Base-by-base conservation (phyloP, 2,113 vertebrate genomes). In the Lathamus discolor region DNA sequence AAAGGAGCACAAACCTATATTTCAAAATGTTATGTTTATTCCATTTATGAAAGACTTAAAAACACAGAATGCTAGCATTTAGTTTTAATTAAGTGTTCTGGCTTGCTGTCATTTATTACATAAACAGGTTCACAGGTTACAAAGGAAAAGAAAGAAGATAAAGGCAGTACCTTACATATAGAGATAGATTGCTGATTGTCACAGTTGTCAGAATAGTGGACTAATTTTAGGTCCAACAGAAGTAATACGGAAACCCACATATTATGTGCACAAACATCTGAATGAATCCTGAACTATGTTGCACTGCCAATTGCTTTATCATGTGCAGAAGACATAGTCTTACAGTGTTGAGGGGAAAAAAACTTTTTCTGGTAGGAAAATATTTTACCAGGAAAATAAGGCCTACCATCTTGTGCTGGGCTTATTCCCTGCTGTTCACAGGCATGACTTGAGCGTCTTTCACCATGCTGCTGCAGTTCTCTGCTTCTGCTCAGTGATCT, bases 231-330 rank as follows among this genome's bases (percentile, higher is more conserved):
- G 6, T 44, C 12, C 8, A 52, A 29, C 18, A 55, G 17, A 46
- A 35, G 17, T 13, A 27, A 72, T 13, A n/a, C 0, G 2, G 27
- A 83, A 79, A 59, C 3, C 3, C 10, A 22, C 4, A 7, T 8
- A 8, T 13, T 14, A 33, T 4, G 3, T 28, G 7, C 35, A 22
- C 18, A 62, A 57, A 83, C 10, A 27, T 48, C 37, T 54, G 76
- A 85, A 49, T 3, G 0, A 24, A 72, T 14, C 9, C 25, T 57
- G 39, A 62, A 33, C 3, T 23, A 2, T 24, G 2, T 54, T 72
- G 13, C 18, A n/a, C 12, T 59, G 23, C 7, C 3, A 28, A 31
- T 46, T 67, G 4, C 7, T 90, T 92, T 64, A 29, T 82, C 25
- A 20, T 9, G 8, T 35, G 8, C 22, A 74, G 62, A 91, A 90